Conservation (phyloP, 2,888 invertebrate species). For the Agrochola lychnidis region DNA sequence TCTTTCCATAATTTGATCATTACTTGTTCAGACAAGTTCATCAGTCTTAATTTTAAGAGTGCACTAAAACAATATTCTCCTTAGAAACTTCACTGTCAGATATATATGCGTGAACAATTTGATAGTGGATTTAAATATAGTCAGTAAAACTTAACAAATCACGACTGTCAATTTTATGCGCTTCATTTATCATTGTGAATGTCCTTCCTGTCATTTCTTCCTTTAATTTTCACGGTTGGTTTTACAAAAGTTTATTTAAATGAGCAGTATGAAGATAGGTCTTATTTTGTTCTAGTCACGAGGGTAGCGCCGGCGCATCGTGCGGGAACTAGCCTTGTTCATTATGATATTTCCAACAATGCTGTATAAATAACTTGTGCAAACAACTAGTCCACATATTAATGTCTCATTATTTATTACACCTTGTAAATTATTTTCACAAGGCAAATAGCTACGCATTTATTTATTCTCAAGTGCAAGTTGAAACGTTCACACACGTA, state of each 20-base stretch:
- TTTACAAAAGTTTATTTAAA: constrained; percentile 64
- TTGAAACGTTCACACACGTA: constrained; percentile 30
- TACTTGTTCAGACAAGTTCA: constrained; percentile 4
- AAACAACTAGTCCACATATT: constrained; percentile 67
- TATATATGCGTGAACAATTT: constrained; percentile 34
- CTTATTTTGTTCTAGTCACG: constrained; percentile 65
- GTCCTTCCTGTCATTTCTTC: constrained; percentile 66
- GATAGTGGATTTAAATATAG: constrained; percentile 24
- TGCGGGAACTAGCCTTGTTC: constrained; percentile 70
- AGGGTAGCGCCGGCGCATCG: constrained; percentile 59
- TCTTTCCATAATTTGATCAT: constrained; percentile 5
- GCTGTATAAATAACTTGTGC: constrained; percentile 65
- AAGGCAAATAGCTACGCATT: constrained; percentile 60
- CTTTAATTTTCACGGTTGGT: constrained; percentile 64
- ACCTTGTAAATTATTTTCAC: constrained; percentile 62
- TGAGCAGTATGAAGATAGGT: constrained; percentile 55
- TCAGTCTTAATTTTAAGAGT: background rate
- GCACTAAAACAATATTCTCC: constrained; percentile 1
- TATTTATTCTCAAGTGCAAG: constrained; percentile 60
- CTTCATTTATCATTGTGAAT: constrained; percentile 52
- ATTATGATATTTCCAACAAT: constrained; percentile 66
- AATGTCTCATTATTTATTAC: constrained; percentile 69
- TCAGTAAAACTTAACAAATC: constrained; percentile 49
- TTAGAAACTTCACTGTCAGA: background rate
- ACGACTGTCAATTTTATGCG: constrained; percentile 53